phyloP scores from a whole-genome alignment of 2,888 invertebrate genomes.

The Andricus curvator region DNA sequence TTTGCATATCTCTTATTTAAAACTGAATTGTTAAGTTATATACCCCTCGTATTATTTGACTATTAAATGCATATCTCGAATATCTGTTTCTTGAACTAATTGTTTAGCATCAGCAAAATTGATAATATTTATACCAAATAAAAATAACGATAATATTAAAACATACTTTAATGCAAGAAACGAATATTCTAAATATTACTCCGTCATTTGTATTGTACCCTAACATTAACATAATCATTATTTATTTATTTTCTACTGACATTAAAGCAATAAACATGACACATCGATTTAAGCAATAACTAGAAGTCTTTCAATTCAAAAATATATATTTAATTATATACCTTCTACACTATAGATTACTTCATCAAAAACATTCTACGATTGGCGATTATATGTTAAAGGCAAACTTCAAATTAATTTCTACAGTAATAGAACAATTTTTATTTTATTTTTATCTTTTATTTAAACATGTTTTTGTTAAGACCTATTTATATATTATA shows the following conservation, averaged over 20 bases:
- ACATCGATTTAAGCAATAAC: background rate
- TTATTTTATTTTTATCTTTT: slow-evolving; percentile 45
- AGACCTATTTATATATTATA: slow-evolving; percentile 57
- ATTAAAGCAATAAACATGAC: background rate
- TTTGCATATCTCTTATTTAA: too few species aligned
- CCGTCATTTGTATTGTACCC: background rate
- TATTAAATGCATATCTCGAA: too few species aligned
- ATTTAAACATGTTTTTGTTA: slow-evolving; percentile 44
- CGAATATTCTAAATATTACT: slow-evolving; percentile 19
- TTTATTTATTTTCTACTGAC: slow-evolving; percentile 33
- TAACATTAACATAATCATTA: slow-evolving; percentile 47
- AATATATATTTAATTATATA: background rate
- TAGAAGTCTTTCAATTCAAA: background rate
- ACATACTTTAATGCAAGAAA: background rate
- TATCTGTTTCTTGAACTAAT: too few species aligned
- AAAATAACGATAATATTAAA: background rate
- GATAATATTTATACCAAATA: background rate
- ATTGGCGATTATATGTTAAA: background rate
- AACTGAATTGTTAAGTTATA: too few species aligned
- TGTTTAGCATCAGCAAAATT: too few species aligned
- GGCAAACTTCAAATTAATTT: background rate
- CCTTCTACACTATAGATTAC: background rate
- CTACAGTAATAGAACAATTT: slow-evolving; percentile 21
- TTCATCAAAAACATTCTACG: background rate
- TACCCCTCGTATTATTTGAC: too few species aligned